Evolutionary conservation across 2,888 invertebrate genomes (phyloP), one percentile per base, ranked within the genome.

Genomic region (Acholoe squamosa): DNA sequence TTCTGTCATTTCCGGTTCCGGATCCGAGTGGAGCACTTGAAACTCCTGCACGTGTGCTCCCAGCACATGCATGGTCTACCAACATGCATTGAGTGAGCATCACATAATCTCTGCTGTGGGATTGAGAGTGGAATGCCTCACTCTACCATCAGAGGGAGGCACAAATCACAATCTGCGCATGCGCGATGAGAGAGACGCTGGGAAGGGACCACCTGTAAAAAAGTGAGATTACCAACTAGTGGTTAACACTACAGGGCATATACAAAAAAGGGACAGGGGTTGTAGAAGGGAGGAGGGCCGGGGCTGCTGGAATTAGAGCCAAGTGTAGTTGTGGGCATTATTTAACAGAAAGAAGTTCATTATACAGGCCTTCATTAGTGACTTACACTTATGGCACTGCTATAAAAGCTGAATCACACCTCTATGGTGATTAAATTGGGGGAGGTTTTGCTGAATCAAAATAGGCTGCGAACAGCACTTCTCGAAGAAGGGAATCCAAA

Each of bases 171-270:
- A 3, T 0, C 43, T 43, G 80, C 80, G 80, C 80, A 80, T 43
- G 80, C 80, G 71, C 71, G 1, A 5, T 71, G 71, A 25, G 43
- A 16, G 77, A 33, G 43, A 43, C 43, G n/a, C n/a, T n/a, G n/a
- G n/a, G n/a, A n/a, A n/a, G n/a, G 7, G 77, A 7, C 77, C 77
- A 80, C 80, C 80, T 80, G 80, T 80, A 80, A 80, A 80, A 77
- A 80, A 43, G 80, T n/a, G 0, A 0, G 76, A 25, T 76, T 25
- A 31, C 31, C 76, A 19, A 3, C 80, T n/a, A 43, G 80, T 80
- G 80, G 80, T 80, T 80, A 34, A 16, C 43, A 25, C 61, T 61
- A 61, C 61, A 61, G n/a, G n/a, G n/a, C n/a, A n/a, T n/a, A n/a
- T 31, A 80, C 22, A 80, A 33, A 43, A 33, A 80, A 5, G 34